phyloP scores from a whole-genome alignment of 2,797 vertebrate genomes.

The Bufotes viridis region DNA sequence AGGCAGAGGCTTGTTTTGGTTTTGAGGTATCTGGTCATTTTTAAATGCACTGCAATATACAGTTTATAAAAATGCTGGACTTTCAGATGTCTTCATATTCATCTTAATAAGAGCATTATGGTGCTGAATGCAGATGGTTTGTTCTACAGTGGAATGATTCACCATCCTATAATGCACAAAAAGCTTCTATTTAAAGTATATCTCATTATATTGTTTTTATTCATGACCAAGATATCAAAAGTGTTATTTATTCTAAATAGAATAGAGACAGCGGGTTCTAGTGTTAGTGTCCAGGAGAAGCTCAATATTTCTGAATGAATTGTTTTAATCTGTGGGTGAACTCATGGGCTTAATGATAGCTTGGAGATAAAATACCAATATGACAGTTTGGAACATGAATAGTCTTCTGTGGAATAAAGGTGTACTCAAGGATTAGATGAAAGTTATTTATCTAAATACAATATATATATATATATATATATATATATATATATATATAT shows the following conservation, averaged over 20 bases:
- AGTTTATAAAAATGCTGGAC: neutral
- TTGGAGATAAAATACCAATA: neutral
- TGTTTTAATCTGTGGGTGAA: neutral
- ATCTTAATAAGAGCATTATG: slow-evolving; percentile 16
- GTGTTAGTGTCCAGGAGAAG: neutral
- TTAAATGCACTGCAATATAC: neutral
- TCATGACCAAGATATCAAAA: slow-evolving; percentile 27
- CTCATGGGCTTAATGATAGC: neutral
- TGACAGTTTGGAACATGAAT: neutral
- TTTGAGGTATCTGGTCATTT: neutral
- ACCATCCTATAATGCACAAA: slow-evolving; percentile 28
- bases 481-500: no score
- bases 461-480: no score
- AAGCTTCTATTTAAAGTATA: slow-evolving; percentile 22
- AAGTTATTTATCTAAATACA: neutral
- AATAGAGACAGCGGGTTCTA: neutral
- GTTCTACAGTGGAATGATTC: slow-evolving; percentile 21
- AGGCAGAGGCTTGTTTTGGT: no score
- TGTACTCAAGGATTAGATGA: neutral
- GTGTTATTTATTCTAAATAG: slow-evolving; percentile 1
- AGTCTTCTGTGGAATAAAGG: neutral
- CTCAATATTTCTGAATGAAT: neutral
- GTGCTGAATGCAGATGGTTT: slow-evolving; percentile 4
- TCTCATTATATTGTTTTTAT: slow-evolving; percentile 41
- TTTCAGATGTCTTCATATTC: neutral